phyloP scores from a whole-genome alignment of 1,140 invertebrate species.

The Apocrypta bakeri region DNA sequence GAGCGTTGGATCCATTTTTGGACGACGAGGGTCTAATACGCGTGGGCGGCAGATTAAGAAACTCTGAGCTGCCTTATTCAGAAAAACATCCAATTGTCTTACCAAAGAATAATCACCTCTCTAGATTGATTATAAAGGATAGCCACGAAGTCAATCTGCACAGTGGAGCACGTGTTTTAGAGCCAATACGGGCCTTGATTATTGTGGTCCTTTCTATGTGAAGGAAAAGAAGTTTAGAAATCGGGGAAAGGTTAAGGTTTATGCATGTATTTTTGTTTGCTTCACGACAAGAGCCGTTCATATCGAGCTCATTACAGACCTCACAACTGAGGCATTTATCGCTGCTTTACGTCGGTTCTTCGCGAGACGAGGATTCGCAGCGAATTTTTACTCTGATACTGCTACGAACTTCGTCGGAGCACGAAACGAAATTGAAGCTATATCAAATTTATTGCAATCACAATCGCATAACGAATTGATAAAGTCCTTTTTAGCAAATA shows the following conservation, averaged over 20 bases:
- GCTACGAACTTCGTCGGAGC: slow-evolving; percentile 55
- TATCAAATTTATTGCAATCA: background rate
- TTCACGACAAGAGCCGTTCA: slow-evolving; percentile 59
- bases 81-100: slow-evolving; percentile 60
- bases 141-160: slow-evolving; percentile 55
- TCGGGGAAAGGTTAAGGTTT: slow-evolving; percentile 36
- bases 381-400: slow-evolving; percentile 54
- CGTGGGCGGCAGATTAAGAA: slow-evolving; percentile 58
- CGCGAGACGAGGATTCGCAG: slow-evolving; percentile 50
- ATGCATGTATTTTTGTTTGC: slow-evolving; percentile 50
- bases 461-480: background rate
- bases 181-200: slow-evolving; percentile 57
- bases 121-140: slow-evolving; percentile 53
- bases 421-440: slow-evolving; percentile 47
- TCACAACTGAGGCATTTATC: slow-evolving; percentile 59
- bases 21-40: slow-evolving; percentile 53
- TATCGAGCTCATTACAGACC: slow-evolving; percentile 60
- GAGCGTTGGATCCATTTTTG: slow-evolving; percentile 54
- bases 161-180: slow-evolving; percentile 54
- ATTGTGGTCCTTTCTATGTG: slow-evolving; percentile 60
- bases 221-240: slow-evolving; percentile 50
- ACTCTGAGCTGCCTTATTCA: slow-evolving; percentile 51
- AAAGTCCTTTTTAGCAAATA: background rate
- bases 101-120: slow-evolving; percentile 53
- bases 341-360: slow-evolving; percentile 59